Base-by-base conservation (phyloP, 1,140 invertebrate genomes). In the Drosophila funebris region DNA sequence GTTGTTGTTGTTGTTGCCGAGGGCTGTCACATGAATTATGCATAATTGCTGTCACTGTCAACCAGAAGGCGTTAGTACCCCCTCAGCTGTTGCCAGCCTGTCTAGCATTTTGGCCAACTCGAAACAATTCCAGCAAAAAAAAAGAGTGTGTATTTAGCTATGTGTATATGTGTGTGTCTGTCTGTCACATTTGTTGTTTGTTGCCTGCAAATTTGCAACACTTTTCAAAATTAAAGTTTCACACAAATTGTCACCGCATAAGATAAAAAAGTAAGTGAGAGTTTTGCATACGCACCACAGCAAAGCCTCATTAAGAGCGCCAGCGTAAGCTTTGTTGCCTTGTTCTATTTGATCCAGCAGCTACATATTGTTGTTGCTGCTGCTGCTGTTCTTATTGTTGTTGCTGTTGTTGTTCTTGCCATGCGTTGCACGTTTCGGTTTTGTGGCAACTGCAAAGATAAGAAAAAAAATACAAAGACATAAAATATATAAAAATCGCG, bases 41-140 rank as follows among this genome's bases (percentile, higher is more conserved):
- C 80, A 85, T 79, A 84, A 79, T 84, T 79, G 81, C 53, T 84
- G 80, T 67, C 80, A 76, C 73, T 70, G 68, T 61, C 69, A 61
- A 39, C 56, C 50, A 37, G 43, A 14, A 46, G 57, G 57, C 43
- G 27, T 31, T 60, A 36, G 54, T 20, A 8, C 24, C 54, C 53
- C 36, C 22, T n/a, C 9, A 44, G 18, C 39, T 18, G 8, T 44
- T 33, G 31, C 41, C 31, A 36, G 56, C 31, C 33, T 57, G 54
- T 29, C 18, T 6, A 18, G 9, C 39, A 8, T 41, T 54, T 44
- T 48, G 43, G 56, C 18, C 37, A 20, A 58, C 56, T 46, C 53
- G 46, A 27, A 69, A 43, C 48, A 69, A 53, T 53, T 69, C 58
- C 57, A 46, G 36, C 63, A 14, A n/a, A 36, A 43, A 58, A 18